Evolutionary conservation across 2,888 invertebrate genomes (phyloP), one percentile per base, ranked within the genome.

Genomic region (Scelioninae gen. 1): DNA sequence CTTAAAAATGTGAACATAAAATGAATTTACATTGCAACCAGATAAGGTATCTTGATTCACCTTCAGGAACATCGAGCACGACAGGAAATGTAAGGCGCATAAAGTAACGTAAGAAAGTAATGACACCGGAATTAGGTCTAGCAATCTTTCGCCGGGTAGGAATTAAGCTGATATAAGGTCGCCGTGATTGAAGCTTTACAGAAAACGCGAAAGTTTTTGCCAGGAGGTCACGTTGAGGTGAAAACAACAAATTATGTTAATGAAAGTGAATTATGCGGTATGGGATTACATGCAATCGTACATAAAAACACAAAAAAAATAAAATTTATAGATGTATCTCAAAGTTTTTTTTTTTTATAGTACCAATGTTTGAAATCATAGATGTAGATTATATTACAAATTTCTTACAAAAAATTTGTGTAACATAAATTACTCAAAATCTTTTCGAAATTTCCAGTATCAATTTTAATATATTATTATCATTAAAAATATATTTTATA

Each of bases 181-280:
- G 15, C 13, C 32, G 6, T 51, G 66, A 77, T 77, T 62, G 62
- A 69, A 77, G 77, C 77, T 77, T 69, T 38, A 10, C 55, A 51
- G 45, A 31, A 62, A 77, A 62, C 31, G 13, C 51, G 68, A 69
- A 77, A 76, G 66, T 68, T 60, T 66, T 62, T 29, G 43, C 51
- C 29, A 0, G 6, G 53, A 43, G 53, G 51, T 68, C 13, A 8
- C 16, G 15, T 34, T 29, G 55, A 62, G 60, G 77, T 78, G 77
- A 78, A 69, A 69, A 16, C 63, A 69, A 62, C 53, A 55, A 62
- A 77, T 77, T 78, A 65, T 78, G 56, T 23, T 51, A 71, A 65
- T 56, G 71, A 65, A 71, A 68, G 78, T 63, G 63, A 63, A 10
- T 71, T 78, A 65, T 51, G 65, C 40, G 16, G 16, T 47, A 13